Evolutionary conservation across 2,888 invertebrate species (phyloP), one percentile per base, ranked within the genome.

Genomic region (Caenorhabditis plicata): DNA sequence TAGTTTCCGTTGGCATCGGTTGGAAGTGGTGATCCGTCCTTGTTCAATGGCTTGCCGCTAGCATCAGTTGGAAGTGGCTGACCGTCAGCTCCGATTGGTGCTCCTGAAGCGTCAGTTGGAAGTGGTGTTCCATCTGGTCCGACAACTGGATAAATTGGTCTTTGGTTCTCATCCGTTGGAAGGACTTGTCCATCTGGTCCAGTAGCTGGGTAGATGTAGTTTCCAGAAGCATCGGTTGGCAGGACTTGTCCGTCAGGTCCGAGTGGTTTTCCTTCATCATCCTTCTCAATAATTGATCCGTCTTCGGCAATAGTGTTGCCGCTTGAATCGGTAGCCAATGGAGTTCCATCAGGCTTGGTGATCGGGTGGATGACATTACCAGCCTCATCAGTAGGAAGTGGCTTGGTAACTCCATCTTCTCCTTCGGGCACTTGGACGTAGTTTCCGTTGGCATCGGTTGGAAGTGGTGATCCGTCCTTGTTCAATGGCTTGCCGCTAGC

Each of bases 1-100:
- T 38, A 54, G 45, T 52, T 46, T 46, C 57, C 57, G 11, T 35
- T 13, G 5, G 51, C 25, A 35, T 57, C 51, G 3, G 56, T 56
- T 26, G 58, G 58, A 19, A 73, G 41, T 9, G 64, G 67, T 23
- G 23, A 31, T 60, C 68, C 41, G 22, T 64, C 56, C 5, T 51
- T 46, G 13, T 11, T 4, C 15, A 48, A 17, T 33, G 45, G 50
- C 33, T 39, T 35, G 7, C 39, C 40, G 20, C 23, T 31, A 29
- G 44, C 33, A 42, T 57, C 48, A 44, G 64, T 42, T 66, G 75
- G 54, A 38, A 77, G 47, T 23, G 54, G 41, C 15, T 68, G 43
- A 40, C 71, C 71, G 25, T 68, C 64, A 2, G 68, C 66, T 33
- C 51, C 68, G 20, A 66, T 23, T 11, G 17, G 35, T 35, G 44